A percentile compares a stretch with the other conserved stretches of the same genome.
phyloP scores from a whole-genome alignment of 2,797 vertebrate genomes.

The Mus spretus region DNA sequence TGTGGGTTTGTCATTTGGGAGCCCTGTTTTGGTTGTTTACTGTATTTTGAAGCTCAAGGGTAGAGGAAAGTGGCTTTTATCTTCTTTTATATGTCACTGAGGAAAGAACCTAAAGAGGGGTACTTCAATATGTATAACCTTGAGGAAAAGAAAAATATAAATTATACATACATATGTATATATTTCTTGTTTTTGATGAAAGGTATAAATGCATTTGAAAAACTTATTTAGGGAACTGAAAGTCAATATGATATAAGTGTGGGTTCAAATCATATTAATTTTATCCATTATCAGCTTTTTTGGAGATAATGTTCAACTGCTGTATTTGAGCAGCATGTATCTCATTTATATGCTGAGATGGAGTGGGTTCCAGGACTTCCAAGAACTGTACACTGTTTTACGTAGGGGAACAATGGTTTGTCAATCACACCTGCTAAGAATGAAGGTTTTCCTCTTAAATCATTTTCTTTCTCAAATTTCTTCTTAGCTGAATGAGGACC shows the following conservation, averaged over 20 bases:
- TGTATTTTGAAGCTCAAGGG: not conserved
- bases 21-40: not conserved
- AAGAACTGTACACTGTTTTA: not conserved
- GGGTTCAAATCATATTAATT: not conserved
- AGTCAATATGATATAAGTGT: slow-evolving; percentile 11
- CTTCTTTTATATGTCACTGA: not conserved
- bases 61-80: not conserved
- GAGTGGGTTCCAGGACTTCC: no score
- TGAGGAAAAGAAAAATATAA: slow-evolving; percentile 12
- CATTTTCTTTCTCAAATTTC: slow-evolving; percentile 31
- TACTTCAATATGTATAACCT: not conserved
- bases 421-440: not conserved
- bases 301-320: not conserved
- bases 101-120: not conserved
- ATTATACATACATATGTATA: not conserved
- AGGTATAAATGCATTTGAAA: not conserved
- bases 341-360: not conserved
- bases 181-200: slow-evolving; percentile 74
- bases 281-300: not conserved
- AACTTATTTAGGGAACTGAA: slow-evolving; percentile 45
- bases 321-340: not conserved
- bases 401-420: not conserved
- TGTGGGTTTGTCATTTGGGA: not conserved
- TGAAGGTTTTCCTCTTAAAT: not conserved
- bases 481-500: not conserved